phyloP scores from a whole-genome alignment of 1,140 invertebrate genomes.

The Ostrea edulis region DNA sequence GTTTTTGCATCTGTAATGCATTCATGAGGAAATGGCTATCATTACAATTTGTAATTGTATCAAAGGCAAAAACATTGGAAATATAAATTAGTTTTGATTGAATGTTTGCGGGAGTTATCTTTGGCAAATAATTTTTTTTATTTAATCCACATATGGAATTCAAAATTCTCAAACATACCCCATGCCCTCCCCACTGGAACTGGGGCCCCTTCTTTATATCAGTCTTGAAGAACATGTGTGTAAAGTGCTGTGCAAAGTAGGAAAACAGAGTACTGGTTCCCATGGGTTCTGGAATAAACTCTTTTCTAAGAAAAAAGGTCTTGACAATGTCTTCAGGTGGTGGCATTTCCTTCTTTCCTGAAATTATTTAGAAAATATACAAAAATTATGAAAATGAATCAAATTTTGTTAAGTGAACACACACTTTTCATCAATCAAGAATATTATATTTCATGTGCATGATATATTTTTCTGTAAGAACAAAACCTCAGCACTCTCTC shows the following conservation, averaged over 20 bases:
- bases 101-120: too few species aligned
- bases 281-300: conserved; percentile 78
- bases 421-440: too few species aligned
- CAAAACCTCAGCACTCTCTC: too few species aligned
- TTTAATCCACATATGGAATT: too few species aligned
- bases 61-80: too few species aligned
- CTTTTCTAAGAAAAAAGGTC: conserved; percentile 76
- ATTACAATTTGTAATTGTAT: too few species aligned
- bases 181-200: conserved; percentile 78
- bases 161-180: conserved; percentile 69
- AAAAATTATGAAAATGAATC: background rate
- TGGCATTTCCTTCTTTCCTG: conserved; percentile 71
- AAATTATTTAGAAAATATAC: conserved; percentile 18
- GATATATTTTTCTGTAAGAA: too few species aligned
- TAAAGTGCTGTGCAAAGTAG: conserved; percentile 80
- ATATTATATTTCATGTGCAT: too few species aligned
- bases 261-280: conserved; percentile 79
- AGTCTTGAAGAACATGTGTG: conserved; percentile 80
- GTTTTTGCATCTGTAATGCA: too few species aligned
- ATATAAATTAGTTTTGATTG: too few species aligned
- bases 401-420: background rate
- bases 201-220: conserved; percentile 76
- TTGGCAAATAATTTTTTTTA: too few species aligned
- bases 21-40: too few species aligned
- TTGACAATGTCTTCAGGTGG: conserved; percentile 70